phyloP scores from a whole-genome alignment of 2,888 invertebrate species.

The Xiphydria camelus region DNA sequence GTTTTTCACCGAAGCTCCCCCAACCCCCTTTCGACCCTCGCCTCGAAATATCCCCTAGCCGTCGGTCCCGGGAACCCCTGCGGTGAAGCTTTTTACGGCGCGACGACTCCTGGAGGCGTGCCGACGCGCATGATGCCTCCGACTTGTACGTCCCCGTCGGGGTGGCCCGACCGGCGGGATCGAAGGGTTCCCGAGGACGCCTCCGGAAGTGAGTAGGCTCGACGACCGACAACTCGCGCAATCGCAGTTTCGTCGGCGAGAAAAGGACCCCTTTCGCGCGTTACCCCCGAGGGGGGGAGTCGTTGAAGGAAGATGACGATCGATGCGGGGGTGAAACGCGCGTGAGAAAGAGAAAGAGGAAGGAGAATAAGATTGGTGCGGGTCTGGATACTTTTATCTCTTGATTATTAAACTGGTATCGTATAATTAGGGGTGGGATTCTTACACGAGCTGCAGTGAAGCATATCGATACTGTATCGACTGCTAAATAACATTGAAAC shows the following conservation, averaged over 20 bases:
- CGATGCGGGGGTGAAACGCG: no score
- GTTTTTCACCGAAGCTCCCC: background rate
- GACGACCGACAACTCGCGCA: conserved; percentile 1
- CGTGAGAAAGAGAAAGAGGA: no score
- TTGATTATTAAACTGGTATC: no score
- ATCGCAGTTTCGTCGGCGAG: background rate
- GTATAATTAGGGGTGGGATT: no score
- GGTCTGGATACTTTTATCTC: no score
- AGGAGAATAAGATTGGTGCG: no score
- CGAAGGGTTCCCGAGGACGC: conserved; percentile 3
- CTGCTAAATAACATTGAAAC: no score
- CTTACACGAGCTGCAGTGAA: no score
- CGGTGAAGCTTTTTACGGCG: conserved; percentile 37
- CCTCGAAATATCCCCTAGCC: background rate
- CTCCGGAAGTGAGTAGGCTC: conserved; percentile 2
- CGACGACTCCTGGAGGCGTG: conserved; percentile 44
- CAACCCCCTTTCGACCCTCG: conserved; percentile 3
- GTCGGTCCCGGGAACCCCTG: conserved; percentile 16
- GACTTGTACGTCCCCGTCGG: background rate
- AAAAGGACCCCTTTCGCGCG: background rate
- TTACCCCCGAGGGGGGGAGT: no score
- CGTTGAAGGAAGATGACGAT: no score
- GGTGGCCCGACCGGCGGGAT: background rate
- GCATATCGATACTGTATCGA: no score
- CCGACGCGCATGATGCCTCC: conserved; percentile 32